Base-by-base conservation (phyloP, 2,888 invertebrate genomes). In the Hybos culiciformis region DNA sequence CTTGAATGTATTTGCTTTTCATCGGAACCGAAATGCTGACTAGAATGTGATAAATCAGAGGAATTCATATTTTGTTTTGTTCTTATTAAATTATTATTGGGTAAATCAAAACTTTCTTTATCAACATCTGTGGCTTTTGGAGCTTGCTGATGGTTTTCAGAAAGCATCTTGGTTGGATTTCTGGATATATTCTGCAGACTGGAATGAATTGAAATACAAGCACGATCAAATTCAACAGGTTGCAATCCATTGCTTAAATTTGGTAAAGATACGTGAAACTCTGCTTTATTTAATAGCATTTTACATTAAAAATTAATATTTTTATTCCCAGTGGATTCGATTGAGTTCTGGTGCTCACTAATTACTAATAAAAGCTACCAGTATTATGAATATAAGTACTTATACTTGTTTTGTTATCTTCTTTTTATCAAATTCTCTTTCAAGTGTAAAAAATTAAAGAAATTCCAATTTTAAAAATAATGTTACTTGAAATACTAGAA, bases 31-130 rank as follows among this genome's bases (percentile, higher is more conserved):
- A 44, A 24, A 40, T 41, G 8, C 34, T 37, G 23, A 8, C 56
- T 58, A 5, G 56, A 56, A 42, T 66, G 65, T 34, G 65, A 66
- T 15, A 65, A 66, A 49, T 62, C 64, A 0, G 64, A 58, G 2
- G 64, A 55, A 12, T 53, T 51, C 11, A 62, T 47, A 18, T 51
- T 54, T 4, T 50, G 46, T 5, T 51, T 51, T n/a, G 50, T 51
- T 18, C 49, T 32, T 17, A 32, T 32, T 32, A 17, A 32, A 32
- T 32, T 32, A 5, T 15, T 17, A 11, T 17, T 3, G 15, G 46
- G 45, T 44, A 49, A 46, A 46, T 54, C 54, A 24, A 48, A 50
- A 18, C 54, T 52, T 41, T 57, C 56, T 15, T 51, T 53, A 42
- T 56, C 57, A 11, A 55, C 56, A 11, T 53, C 52, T 12, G 44